Conservation (phyloP, 92 coral and sea anemone genomes). For the Porites evermanni region DNA sequence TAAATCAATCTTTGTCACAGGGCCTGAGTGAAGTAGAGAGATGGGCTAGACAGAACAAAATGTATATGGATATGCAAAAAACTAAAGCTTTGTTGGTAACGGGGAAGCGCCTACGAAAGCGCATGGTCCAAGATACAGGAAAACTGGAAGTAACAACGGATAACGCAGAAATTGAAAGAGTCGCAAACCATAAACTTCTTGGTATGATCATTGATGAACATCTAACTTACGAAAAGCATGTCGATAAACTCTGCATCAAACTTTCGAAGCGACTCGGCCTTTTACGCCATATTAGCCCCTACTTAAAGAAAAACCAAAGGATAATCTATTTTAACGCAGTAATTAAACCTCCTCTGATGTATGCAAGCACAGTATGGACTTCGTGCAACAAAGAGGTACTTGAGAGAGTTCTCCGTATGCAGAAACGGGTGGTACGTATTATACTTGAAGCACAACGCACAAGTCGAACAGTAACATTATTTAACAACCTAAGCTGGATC, state of each 20-base stretch:
- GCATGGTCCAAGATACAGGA: constrained; percentile 7
- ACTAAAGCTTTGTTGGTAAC: constrained; percentile 30
- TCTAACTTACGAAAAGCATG: constrained; percentile 4
- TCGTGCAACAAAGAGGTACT: constrained; percentile 33
- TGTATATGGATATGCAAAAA: constrained; percentile 23
- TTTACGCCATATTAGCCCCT: constrained; percentile 9
- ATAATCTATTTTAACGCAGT: constrained; percentile 21
- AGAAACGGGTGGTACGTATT: constrained; percentile 47
- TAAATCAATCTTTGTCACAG: constrained; percentile 15
- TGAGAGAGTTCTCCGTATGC: constrained; percentile 36
- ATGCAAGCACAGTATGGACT: constrained; percentile 43
- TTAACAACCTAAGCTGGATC: constrained; percentile 39
- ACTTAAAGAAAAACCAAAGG: background rate
- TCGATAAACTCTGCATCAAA: constrained; percentile 17
- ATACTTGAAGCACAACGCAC: constrained; percentile 36
- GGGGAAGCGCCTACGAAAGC: constrained; percentile 44
- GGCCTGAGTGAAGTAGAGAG: constrained; percentile 26
- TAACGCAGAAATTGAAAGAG: constrained; percentile 24
- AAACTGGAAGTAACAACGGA: constrained; percentile 9
- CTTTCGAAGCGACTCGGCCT: constrained; percentile 17
- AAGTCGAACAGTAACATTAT: constrained; percentile 25
- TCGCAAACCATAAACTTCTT: constrained; percentile 1
- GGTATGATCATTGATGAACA: constrained; percentile 4
- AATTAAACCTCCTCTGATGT: constrained; percentile 15
- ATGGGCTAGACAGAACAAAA: constrained; percentile 44